Evolutionary conservation across 1,140 invertebrate genomes (phyloP).

Genomic region (Ceratoteleas bidentatus): DNA sequence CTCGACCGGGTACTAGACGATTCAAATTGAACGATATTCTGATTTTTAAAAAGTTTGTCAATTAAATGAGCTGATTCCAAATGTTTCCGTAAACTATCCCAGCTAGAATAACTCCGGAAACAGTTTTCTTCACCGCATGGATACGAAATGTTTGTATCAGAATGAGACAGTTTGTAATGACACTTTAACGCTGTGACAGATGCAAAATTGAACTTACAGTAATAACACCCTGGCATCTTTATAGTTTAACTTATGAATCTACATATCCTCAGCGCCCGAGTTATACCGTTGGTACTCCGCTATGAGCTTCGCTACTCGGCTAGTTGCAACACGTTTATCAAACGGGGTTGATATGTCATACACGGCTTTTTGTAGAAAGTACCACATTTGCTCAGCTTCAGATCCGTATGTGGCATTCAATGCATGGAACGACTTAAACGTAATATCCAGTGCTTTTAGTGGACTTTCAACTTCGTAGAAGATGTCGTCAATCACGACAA

Average conservation of each 20-base stretch:
- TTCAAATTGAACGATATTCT: too few species aligned
- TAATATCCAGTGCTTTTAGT: constrained; percentile 23
- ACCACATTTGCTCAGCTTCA: constrained; percentile 29
- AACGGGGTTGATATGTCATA: constrained; percentile 12
- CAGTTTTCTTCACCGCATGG: constrained; percentile 1
- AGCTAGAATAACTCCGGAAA: background rate
- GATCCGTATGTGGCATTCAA: constrained; percentile 20
- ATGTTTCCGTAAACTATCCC: background rate
- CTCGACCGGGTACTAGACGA: too few species aligned
- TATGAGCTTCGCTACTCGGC: constrained; percentile 5
- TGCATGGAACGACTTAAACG: constrained; percentile 32
- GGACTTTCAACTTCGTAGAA: constrained; percentile 12
- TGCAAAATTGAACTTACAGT: constrained; percentile 2
- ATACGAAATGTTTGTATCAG: background rate
- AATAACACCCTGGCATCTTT: constrained; percentile 5
- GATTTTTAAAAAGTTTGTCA: background rate
- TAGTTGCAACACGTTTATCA: background rate
- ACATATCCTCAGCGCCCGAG: background rate
- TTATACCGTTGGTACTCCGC: constrained; percentile 1
- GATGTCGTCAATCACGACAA: constrained; percentile 10
- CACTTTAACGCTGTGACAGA: background rate
- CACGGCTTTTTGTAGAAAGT: constrained; percentile 25
- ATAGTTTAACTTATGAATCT: background rate
- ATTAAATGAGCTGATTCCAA: constrained; percentile 5
- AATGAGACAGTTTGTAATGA: too few species aligned